Percentiles rank a stretch among this genome's conserved stretches.
Conservation (phyloP, 2,797 vertebrate species). For the Enteromius trimaculatus region DNA sequence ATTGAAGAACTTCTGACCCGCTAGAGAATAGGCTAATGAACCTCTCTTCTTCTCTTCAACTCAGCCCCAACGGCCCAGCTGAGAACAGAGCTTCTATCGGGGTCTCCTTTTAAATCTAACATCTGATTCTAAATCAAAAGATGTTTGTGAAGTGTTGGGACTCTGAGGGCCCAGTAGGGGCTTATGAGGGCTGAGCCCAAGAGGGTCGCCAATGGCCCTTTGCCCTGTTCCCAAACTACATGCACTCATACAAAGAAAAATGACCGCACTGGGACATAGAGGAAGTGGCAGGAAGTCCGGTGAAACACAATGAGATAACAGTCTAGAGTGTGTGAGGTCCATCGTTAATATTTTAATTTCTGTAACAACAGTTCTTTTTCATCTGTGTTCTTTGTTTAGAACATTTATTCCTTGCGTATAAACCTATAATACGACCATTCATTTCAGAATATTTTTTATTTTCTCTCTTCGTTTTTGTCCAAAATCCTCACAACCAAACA, state of each 20-base stretch:
- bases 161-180: constrained; percentile 26
- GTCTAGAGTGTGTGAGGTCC: constrained; percentile 39
- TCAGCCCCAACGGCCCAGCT: neutral
- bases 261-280: neutral
- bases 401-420: too few relatives aligned
- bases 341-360: constrained; percentile 11
- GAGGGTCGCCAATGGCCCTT: constrained; percentile 50
- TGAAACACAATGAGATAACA: constrained; percentile 53
- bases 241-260: constrained; percentile 31
- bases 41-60: constrained; percentile 16
- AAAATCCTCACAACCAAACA: neutral
- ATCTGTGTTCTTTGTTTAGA: neutral
- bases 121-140: constrained; percentile 48
- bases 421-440: neutral
- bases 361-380: neutral
- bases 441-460: neutral
- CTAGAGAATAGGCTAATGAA: constrained; percentile 19
- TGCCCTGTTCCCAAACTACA: constrained; percentile 62
- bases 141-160: constrained; percentile 47
- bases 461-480: neutral
- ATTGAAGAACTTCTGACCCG: neutral
- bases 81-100: constrained; percentile 14
- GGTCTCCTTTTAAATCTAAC: constrained; percentile 36
- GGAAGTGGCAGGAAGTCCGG: constrained; percentile 54
- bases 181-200: constrained; percentile 45